A percentile compares a stretch with the other conserved stretches of the same genome.
Evolutionary conservation across 2,113 vertebrate species (phyloP).

Genomic region (Ailuropoda melanoleuca): DNA sequence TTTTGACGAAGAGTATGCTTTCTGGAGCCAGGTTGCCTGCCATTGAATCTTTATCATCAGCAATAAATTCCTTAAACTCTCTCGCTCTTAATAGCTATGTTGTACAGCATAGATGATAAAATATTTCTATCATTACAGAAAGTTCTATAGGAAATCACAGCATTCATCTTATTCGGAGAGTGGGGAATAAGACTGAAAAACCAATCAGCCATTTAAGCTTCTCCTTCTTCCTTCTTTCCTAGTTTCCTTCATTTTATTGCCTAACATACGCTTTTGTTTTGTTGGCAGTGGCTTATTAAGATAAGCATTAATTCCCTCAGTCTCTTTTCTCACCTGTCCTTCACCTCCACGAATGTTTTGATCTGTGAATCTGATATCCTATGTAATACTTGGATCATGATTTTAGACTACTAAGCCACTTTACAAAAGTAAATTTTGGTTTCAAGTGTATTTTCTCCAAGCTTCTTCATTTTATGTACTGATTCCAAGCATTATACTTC

Average conservation of each 20-base stretch:
- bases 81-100: not conserved
- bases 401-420: not conserved
- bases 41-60: not conserved
- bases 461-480: not conserved
- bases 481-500: not conserved
- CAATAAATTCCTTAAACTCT: not conserved
- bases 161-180: not conserved
- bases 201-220: not conserved
- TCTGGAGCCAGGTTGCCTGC: not conserved
- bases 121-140: not conserved
- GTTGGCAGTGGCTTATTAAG: not conserved
- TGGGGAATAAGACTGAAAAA: not conserved
- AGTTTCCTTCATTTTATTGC: not conserved
- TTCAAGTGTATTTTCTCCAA: not conserved
- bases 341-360: not conserved
- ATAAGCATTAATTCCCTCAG: not conserved
- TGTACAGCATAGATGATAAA: not conserved
- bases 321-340: not conserved
- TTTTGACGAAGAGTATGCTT: not conserved
- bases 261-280: not conserved
- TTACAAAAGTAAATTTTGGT: not conserved
- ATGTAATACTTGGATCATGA: not conserved
- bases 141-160: not conserved
- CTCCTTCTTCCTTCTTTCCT: not conserved
- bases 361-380: not conserved